Evolutionary conservation across 2,797 vertebrate species (phyloP), one percentile per base, ranked within the genome.

Genomic region (Gymnopithys bicolor): DNA sequence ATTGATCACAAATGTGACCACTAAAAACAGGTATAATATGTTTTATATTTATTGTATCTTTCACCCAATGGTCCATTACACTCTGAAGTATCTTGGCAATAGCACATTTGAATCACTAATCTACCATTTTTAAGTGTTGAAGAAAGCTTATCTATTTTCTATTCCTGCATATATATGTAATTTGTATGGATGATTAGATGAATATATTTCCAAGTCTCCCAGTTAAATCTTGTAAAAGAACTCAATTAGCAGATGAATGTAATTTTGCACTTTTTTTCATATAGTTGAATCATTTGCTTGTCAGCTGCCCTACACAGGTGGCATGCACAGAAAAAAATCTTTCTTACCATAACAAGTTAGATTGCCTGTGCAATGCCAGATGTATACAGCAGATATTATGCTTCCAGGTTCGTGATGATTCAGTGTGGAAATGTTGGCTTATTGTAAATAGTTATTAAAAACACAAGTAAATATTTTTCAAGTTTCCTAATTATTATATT

Each of bases 1-100:
- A 49, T 43, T 68, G 49, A 84, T 94, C 77, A 68, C 41, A 96
- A 95, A 84, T 81, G 28, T 84, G 48, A 75, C 23, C 41, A 78
- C 30, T 79, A 80, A 85, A 91, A 94, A 22, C 30, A 93, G 33
- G 69, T 41, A 32, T 70, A 90, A 91, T 87, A 24, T 23, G 45
- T 84, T 59, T 39, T 66, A 58, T 56, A 27, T 73, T 70, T 60
- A 68, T 62, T 77, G 18, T 11, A 3, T 64, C 13, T 93, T 93
- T 84, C 51, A 89, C 46, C 46, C 48, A 43, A 59, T 28, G 5
- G 24, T 90, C 22, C 1, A 2, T 74, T 80, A 52, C 21, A 17
- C 16, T 67, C 49, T 71, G 35, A 90, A 84, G 15, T 73, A 93
- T 79, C 66, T 53, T 80, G 63, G 5, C 30, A 95, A 67, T 49